Evolutionary conservation across 2,888 invertebrate genomes (phyloP).

Genomic region (Heliconius charithonia): DNA sequence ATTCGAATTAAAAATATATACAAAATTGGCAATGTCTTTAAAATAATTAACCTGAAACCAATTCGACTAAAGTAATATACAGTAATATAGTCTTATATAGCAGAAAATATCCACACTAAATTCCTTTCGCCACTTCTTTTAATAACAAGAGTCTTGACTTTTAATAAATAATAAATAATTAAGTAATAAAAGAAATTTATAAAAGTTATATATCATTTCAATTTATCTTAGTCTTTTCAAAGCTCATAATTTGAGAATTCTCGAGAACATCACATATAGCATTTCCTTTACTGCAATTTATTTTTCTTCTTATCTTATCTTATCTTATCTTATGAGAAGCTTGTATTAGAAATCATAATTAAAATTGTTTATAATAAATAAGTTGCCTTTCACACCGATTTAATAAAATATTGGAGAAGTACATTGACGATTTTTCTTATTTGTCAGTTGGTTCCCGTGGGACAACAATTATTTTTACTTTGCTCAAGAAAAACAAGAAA

Average conservation of each 20-base stretch:
- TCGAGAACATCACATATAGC: too few species aligned
- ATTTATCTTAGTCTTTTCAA: neutral
- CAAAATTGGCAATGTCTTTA: neutral
- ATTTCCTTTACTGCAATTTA: neutral
- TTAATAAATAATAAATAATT: neutral
- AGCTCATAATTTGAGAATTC: too few species aligned
- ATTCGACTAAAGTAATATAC: neutral
- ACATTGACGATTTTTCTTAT: neutral
- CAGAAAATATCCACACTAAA: too few species aligned
- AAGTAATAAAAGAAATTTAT: neutral
- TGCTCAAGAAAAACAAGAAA: neutral
- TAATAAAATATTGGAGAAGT: neutral
- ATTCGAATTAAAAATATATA: neutral
- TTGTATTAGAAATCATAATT: too few species aligned
- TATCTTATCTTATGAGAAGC: too few species aligned
- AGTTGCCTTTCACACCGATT: neutral
- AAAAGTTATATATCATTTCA: neutral
- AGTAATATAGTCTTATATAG: too few species aligned
- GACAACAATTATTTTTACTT: neutral
- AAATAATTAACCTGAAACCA: neutral
- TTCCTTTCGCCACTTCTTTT: neutral
- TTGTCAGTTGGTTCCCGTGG: conserved; percentile 2
- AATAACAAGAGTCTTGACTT: neutral
- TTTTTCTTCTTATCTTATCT: too few species aligned
- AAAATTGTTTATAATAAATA: neutral